phyloP scores from a whole-genome alignment of 2,797 vertebrate genomes.

The Rhabdomys pumilio region DNA sequence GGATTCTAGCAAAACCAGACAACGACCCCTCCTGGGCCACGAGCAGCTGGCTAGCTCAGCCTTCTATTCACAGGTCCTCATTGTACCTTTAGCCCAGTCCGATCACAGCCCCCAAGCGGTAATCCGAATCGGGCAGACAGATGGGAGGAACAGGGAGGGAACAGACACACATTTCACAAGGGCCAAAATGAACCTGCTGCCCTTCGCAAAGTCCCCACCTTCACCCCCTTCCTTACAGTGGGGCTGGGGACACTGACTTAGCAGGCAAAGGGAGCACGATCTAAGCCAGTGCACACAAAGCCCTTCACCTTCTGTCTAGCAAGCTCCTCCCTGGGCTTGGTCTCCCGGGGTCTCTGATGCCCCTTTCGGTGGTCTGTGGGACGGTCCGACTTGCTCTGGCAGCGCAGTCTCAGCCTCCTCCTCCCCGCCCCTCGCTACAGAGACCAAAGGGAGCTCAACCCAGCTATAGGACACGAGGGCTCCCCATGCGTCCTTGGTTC shows the following conservation, averaged over 20 bases:
- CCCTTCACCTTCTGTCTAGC: constrained; percentile 73
- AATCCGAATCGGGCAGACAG: not conserved
- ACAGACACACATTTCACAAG: not conserved
- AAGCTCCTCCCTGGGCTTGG: constrained; percentile 79
- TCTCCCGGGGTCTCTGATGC: constrained; percentile 83
- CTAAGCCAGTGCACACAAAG: constrained; percentile 78
- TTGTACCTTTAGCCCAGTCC: constrained; percentile 39
- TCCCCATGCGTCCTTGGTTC: not conserved
- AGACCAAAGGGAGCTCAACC: not conserved
- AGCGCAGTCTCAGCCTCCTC: constrained; percentile 34
- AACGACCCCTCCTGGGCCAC: not conserved
- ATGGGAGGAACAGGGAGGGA: not conserved
- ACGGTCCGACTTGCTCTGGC: constrained; percentile 61
- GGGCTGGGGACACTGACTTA: not conserved
- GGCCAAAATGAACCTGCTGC: not conserved
- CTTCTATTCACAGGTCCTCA: not conserved
- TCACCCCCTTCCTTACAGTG: not conserved
- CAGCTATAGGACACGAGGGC: not conserved
- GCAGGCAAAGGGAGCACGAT: not conserved
- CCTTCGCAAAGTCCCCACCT: not conserved
- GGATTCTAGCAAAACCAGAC: not conserved
- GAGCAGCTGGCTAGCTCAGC: constrained; percentile 2
- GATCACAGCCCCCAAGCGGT: constrained; percentile 47
- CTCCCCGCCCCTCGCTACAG: constrained; percentile 44
- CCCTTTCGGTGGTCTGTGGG: constrained; percentile 83